Evolutionary conservation across 2,888 invertebrate genomes (phyloP).

Genomic region (Agonopterix subpropinquella): DNA sequence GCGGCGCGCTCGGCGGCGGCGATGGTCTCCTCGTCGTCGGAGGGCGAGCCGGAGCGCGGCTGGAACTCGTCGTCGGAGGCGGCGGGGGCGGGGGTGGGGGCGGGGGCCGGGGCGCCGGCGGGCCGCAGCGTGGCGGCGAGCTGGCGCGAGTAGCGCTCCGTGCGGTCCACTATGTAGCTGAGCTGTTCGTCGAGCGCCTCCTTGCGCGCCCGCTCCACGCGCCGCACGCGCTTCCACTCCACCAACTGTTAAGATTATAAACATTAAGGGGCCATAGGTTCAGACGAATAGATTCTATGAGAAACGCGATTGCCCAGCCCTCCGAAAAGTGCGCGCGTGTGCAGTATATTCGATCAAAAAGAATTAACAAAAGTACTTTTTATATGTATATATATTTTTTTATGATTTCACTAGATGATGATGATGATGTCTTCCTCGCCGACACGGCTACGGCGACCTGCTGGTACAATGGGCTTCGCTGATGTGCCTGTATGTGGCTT

Average conservation of each 20-base stretch:
- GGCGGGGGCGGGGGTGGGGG: slow-evolving; percentile 9
- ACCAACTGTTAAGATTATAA: slow-evolving; percentile 77
- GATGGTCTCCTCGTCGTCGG: slow-evolving; percentile 75
- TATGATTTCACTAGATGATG: too few relatives aligned
- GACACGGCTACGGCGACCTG: too few relatives aligned
- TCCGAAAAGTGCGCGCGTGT: too few relatives aligned
- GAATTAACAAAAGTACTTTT: too few relatives aligned
- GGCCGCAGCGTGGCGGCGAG: slow-evolving; percentile 85
- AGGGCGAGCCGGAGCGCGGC: slow-evolving; percentile 74
- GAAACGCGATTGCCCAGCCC: too few relatives aligned
- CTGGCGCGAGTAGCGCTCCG: slow-evolving; percentile 96
- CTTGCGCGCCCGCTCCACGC: slow-evolving; percentile 95
- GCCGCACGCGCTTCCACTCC: slow-evolving; percentile 93
- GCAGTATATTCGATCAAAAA: too few relatives aligned
- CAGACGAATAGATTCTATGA: too few relatives aligned
- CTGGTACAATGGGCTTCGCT: too few relatives aligned
- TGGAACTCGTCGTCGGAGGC: slow-evolving; percentile 80
- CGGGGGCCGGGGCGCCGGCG: slow-evolving; percentile 28
- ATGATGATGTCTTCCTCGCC: too few relatives aligned
- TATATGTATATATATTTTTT: too few relatives aligned
- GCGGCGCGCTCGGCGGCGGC: slow-evolving; percentile 80
- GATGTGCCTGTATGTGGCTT: too few relatives aligned
- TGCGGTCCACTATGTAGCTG: slow-evolving; percentile 98
- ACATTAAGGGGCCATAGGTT: too few relatives aligned
- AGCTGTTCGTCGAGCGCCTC: slow-evolving; percentile 97